Evolutionary conservation across 2,888 invertebrate genomes (phyloP).

Genomic region (Andricus curvator): DNA sequence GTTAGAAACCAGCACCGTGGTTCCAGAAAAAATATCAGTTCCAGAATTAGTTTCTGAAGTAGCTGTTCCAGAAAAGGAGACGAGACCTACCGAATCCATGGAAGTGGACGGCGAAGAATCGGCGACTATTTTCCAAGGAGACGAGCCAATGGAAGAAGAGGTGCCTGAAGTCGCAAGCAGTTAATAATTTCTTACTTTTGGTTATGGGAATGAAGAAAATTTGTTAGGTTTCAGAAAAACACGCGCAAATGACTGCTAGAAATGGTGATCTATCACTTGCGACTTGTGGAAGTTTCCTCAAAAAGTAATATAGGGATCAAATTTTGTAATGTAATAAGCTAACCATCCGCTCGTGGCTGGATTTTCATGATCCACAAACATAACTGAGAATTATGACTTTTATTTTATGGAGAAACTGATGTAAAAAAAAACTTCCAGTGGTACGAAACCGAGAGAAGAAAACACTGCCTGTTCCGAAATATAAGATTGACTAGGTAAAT

Average conservation of each 20-base stretch:
- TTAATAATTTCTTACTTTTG: slow-evolving; percentile 52
- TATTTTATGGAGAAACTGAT: slow-evolving; percentile 16
- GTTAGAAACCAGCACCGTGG: background rate
- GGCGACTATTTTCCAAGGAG: slow-evolving; percentile 63
- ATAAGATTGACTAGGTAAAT: slow-evolving; percentile 36
- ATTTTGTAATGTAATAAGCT: slow-evolving; percentile 27
- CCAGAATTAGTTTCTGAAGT: slow-evolving; percentile 56
- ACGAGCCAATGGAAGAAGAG: slow-evolving; percentile 76
- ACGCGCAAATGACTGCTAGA: slow-evolving; percentile 27
- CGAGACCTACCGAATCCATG: slow-evolving; percentile 68
- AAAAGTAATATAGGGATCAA: slow-evolving; percentile 38
- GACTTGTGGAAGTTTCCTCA: slow-evolving; percentile 18
- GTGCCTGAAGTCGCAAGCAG: slow-evolving; percentile 68
- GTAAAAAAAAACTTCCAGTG: slow-evolving; percentile 11
- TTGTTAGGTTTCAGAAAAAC: slow-evolving; percentile 25
- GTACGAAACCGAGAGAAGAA: slow-evolving; percentile 3
- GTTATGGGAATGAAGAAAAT: slow-evolving; percentile 15
- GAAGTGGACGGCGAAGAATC: slow-evolving; percentile 72
- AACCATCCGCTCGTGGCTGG: background rate
- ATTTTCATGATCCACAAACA: slow-evolving; percentile 2
- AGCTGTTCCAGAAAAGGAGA: slow-evolving; percentile 49
- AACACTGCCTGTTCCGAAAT: slow-evolving; percentile 38
- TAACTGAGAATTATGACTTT: slow-evolving; percentile 23
- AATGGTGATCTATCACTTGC: slow-evolving; percentile 27
- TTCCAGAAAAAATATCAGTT: slow-evolving; percentile 49